Evolutionary conservation across 2,797 vertebrate genomes (phyloP), one percentile per base, ranked within the genome.

Genomic region (Bradypus variegatus): DNA sequence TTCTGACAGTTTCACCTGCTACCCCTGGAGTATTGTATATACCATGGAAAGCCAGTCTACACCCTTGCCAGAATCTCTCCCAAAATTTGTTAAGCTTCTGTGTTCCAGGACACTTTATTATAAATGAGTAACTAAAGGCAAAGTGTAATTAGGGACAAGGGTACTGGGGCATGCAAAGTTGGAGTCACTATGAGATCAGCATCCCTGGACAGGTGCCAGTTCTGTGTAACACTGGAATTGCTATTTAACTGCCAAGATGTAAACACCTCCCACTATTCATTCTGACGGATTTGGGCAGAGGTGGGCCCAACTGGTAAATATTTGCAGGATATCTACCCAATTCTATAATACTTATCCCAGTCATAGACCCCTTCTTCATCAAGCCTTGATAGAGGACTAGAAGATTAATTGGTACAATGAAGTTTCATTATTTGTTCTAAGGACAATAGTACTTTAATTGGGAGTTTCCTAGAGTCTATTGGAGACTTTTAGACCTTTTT

Each of bases 121-220:
- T 94, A 94, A 95, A 95, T 90, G 92, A 94, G 38, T 78, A 95
- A 91, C 91, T 94, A 91, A 91, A 90, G 91, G 91, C 92, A 86
- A 90, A 90, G 67, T 91, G 38, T 91, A 91, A 94, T 93, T 84
- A 91, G 91, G 83, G 76, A 90, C 65, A 67, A 92, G 58, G 82
- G 75, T 38, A 91, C 62, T 38, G 48, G 92, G 76, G 90, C 91
- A 75, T 89, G 58, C 21, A 79, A 80, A 87, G 65, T 50, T 78
- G 84, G 78, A 77, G 89, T 18, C n/a, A 14, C 67, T 8, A 2
- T 48, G 73, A 87, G 72, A 69, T 36, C 64, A 92, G 84, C 77
- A 62, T 50, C 64, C 31, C 55, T 62, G 69, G 14, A 13, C 23
- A 65, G 80, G 78, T 79, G 87, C 84, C 87, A 64, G 41, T 60